Evolutionary conservation across 2,888 invertebrate species (phyloP), one percentile per base, ranked within the genome.

Genomic region (Andrena flavipes): DNA sequence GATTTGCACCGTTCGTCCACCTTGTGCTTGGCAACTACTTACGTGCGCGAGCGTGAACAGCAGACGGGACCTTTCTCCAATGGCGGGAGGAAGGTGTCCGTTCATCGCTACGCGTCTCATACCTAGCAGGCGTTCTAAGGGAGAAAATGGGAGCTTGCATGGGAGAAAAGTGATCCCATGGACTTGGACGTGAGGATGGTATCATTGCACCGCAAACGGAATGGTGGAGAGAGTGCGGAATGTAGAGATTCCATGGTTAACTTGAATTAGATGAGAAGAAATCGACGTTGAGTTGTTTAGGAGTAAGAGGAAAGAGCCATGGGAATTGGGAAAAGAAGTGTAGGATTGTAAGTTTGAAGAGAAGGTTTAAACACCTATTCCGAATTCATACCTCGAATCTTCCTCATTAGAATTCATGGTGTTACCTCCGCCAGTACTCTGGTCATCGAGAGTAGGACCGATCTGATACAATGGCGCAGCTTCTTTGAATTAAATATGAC

Each of bases 1-100:
- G 79, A 87, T 71, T 78, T 73, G 74, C 75, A 8, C 49, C 69
- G 63, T 35, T 42, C 76, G 59, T 54, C 29, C 68, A 49, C 51
- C 54, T 42, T 63, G 33, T 60, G n/a, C 35, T 10, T 51, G 33
- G 35, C 35, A 51, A 76, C 67, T 29, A 59, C 4, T 51, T 51
- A 23, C 56, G 56, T 56, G 23, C 42, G 42, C 33, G 26, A 48
- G 54, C 62, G 10, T 33, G 48, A 29, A 20, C 65, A 23, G 56
- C 56, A 59, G 73, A 63, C 48, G 16, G 30, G 48, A 74, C 54
- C 68, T 75, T 68, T 69, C 67, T 68, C 56, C 51, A 54, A 62
- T 30, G 29, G 26, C 30, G 23, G 10, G 23, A 10, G 56, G 23
- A 23, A 20, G 56, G 10, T 23, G 56, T 4, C 23, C 1, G 10